phyloP scores from a whole-genome alignment of 2,113 vertebrate genomes.

The Ceyx cyanopectus region DNA sequence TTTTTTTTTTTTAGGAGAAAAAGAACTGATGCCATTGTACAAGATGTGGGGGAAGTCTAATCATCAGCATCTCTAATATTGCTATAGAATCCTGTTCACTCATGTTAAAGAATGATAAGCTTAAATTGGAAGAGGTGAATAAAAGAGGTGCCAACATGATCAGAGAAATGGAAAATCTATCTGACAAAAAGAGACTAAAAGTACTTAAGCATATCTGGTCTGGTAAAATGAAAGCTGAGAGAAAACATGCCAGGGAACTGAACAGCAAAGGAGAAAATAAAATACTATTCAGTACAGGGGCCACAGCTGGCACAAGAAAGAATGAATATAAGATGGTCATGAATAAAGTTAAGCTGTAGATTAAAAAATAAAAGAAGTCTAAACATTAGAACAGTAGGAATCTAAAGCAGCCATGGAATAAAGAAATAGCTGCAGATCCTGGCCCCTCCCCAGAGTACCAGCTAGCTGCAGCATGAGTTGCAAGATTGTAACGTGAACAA shows the following conservation, averaged over 20 bases:
- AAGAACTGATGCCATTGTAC: neutral
- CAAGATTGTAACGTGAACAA: neutral
- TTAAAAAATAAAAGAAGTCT: neutral
- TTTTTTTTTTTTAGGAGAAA: neutral
- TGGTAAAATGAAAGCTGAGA: conserved; percentile 8
- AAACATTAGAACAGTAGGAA: neutral
- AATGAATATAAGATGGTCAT: neutral
- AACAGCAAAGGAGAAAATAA: neutral
- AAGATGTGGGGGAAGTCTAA: conserved; percentile 1
- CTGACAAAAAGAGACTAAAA: conserved; percentile 35
- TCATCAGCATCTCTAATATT: neutral
- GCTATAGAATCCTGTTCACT: conserved; percentile 11
- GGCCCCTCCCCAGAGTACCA: neutral
- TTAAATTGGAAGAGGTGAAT: conserved; percentile 31
- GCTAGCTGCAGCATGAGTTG: neutral
- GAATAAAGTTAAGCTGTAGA: neutral
- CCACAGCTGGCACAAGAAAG: neutral
- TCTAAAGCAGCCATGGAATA: neutral
- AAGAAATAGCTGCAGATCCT: neutral
- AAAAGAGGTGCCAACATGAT: conserved; percentile 30
- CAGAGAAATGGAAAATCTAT: conserved; percentile 49
- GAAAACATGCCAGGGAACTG: conserved; percentile 17
- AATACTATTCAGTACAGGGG: neutral
- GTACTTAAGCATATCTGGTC: neutral
- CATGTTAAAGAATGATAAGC: conserved; percentile 39